Evolutionary conservation across 2,113 vertebrate genomes (phyloP).

Genomic region (Copsychus sechellarum): DNA sequence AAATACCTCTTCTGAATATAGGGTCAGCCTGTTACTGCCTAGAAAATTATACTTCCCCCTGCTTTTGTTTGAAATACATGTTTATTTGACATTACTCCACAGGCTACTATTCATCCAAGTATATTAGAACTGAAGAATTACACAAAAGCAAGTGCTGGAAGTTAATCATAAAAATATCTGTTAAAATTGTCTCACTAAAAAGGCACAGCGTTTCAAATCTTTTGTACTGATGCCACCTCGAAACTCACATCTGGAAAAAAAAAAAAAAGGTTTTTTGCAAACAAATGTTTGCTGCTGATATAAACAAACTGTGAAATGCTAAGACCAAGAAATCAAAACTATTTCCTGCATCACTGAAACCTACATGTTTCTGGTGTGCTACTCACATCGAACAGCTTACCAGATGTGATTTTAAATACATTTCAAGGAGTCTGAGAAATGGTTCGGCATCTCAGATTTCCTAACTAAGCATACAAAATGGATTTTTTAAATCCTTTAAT

Average conservation of each 20-base stretch:
- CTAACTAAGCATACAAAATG: not conserved
- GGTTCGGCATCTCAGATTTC: not conserved
- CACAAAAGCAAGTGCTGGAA: not conserved
- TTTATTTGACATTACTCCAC: not conserved
- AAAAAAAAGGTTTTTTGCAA: not conserved
- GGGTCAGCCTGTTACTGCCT: not conserved
- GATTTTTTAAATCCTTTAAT: not conserved
- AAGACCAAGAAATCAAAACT: not conserved
- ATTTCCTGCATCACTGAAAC: not conserved
- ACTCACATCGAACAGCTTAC: not conserved
- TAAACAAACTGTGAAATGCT: not conserved
- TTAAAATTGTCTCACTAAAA: not conserved
- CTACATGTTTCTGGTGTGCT: not conserved
- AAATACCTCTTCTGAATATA: constrained; percentile 19
- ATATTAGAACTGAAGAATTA: not conserved
- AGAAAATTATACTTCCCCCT: constrained; percentile 39
- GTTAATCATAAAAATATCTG: not conserved
- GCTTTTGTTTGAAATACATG: not conserved
- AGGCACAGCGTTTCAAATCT: not conserved
- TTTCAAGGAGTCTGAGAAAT: not conserved
- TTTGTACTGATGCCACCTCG: not conserved
- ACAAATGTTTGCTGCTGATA: not conserved
- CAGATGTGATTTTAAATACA: not conserved
- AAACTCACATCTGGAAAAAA: not conserved
- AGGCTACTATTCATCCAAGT: not conserved